Evolutionary conservation across 2,888 invertebrate species (phyloP), one percentile per base, ranked within the genome.

Genomic region (Epistrophe grossulariae): DNA sequence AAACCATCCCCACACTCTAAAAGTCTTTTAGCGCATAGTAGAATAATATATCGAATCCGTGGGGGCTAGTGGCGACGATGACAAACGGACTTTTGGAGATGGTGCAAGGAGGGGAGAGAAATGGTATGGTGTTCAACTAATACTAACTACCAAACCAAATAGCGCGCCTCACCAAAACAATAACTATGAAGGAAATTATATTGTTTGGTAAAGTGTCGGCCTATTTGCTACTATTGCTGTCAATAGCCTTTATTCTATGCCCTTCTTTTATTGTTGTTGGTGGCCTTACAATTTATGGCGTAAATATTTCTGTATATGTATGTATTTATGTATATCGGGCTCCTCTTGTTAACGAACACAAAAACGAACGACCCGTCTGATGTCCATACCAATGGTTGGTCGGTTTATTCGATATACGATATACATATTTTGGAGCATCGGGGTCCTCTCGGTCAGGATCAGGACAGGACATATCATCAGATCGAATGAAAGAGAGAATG

Each of bases 131-230:
- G 24, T 55, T 59, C 17, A 40, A 70, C 60, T 52, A 64, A 31
- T 24, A 35, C 31, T 8, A 84, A 71, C 74, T 55, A 76, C 71
- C 55, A 59, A 66, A 71, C 84, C 59, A 50, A 28, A 59, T 60
- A 28, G 15, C 59, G 64, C 38, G 48, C 76, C 66, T 31, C 76
- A 84, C 71, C 84, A 55, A 82, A 78, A 84, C 84, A 85, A 82
- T 85, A 82, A 78, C 73, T 78, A n/a, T n/a, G 73, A 74, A 70
- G 84, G 50, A 85, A 78, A 78, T 73, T 73, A 83, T 73, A 74
- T 79, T 74, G 84, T 84, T 84, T 74, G 73, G 83, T 79, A 74
- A 84, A 84, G 84, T 84, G 68, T 83, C 84, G 62, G 83, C 73
- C 84, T 84, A 84, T 84, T 79, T 74, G 84, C 82, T 62, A 52